Conservation (phyloP, 2,888 invertebrate genomes). For the Endotricha flammealis region DNA sequence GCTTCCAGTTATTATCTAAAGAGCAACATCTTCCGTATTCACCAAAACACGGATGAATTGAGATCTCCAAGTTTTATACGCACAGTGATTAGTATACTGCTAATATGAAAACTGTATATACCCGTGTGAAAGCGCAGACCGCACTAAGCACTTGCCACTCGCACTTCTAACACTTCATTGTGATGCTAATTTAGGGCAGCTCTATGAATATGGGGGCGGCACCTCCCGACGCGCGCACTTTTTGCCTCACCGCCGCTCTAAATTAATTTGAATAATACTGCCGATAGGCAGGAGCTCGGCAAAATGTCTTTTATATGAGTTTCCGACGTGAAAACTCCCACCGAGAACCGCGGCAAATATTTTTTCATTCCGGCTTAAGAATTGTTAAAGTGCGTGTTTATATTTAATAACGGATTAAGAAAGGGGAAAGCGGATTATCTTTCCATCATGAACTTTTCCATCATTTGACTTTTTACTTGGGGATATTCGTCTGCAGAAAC, state of each 20-base stretch:
- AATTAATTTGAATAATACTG: constrained; percentile 76
- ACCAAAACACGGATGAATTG: constrained; percentile 55
- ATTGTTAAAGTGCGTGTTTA: constrained; percentile 51
- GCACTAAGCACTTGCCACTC: constrained; percentile 66
- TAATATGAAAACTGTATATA: too few relatives aligned
- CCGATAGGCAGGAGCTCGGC: constrained; percentile 63
- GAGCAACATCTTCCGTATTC: constrained; percentile 30
- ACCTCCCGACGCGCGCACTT: constrained; percentile 62
- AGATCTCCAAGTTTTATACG: constrained; percentile 58
- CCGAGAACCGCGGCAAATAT: constrained; percentile 39
- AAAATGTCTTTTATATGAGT: constrained; percentile 72
- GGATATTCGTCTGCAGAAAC: constrained; percentile 2
- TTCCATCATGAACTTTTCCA: constrained; percentile 25
- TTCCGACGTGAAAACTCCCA: constrained; percentile 56
- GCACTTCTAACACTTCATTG: constrained; percentile 71
- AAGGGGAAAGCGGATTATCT: constrained; percentile 35
- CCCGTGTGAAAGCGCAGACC: constrained; percentile 64
- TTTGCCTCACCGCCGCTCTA: constrained; percentile 70
- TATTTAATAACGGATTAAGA: constrained; percentile 47
- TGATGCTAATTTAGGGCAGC: constrained; percentile 75
- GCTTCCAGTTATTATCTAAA: constrained; percentile 4
- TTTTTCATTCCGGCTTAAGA: constrained; percentile 49
- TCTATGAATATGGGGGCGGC: constrained; percentile 73
- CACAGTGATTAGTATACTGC: constrained; percentile 55
- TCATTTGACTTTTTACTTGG: constrained; percentile 20